Conservation (phyloP, 2,113 vertebrate species). For the Leptobrachium leishanense region DNA sequence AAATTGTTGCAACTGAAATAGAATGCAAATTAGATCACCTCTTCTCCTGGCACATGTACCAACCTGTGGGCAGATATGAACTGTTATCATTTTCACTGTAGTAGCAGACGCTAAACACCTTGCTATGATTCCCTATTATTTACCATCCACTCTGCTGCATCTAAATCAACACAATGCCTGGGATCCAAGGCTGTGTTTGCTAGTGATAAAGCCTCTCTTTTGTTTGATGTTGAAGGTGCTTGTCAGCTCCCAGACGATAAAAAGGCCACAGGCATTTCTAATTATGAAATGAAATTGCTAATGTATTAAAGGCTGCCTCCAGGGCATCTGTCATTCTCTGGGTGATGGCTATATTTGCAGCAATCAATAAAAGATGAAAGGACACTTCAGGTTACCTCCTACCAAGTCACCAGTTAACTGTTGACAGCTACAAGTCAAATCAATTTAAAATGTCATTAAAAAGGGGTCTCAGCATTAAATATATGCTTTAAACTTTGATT, state of each 20-base stretch:
- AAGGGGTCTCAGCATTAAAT: not conserved
- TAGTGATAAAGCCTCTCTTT: constrained; percentile 50
- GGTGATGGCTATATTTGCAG: constrained; percentile 37
- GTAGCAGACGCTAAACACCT: constrained; percentile 8
- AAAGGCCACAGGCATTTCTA: constrained; percentile 54
- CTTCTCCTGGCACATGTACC: not conserved
- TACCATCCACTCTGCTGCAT: constrained; percentile 19
- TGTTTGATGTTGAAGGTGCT: constrained; percentile 54
- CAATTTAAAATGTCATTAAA: constrained; percentile 39
- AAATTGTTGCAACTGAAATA: not conserved
- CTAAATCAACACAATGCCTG: constrained; percentile 26
- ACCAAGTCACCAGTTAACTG: constrained; percentile 25
- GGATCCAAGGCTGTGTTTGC: constrained; percentile 49
- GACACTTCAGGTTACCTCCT: constrained; percentile 7
- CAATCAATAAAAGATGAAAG: not conserved
- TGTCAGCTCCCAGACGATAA: constrained; percentile 49
- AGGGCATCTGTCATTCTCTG: constrained; percentile 27
- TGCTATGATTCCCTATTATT: constrained; percentile 34
- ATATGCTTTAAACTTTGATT: not conserved
- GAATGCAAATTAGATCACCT: fast-evolving
- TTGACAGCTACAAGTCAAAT: constrained; percentile 29
- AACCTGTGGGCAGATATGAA: not conserved
- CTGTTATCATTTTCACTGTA: not conserved
- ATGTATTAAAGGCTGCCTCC: constrained; percentile 41
- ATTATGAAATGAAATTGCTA: constrained; percentile 55